Percentiles rank a stretch among this genome's conserved stretches.
Evolutionary conservation across 2,888 invertebrate genomes (phyloP).

Genomic region (Petrolisthes cinctipes): DNA sequence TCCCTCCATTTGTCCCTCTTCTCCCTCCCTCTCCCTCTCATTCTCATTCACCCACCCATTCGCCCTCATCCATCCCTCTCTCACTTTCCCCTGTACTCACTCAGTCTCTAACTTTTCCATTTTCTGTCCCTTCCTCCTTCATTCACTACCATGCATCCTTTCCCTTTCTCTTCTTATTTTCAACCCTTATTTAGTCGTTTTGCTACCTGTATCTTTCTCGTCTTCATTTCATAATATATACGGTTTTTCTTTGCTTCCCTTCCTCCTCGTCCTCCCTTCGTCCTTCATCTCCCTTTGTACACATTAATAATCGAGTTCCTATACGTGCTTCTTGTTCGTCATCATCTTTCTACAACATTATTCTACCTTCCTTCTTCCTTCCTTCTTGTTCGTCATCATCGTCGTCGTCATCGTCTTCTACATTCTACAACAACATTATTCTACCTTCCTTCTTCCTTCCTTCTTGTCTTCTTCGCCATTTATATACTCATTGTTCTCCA

Average conservation of each 20-base stretch:
- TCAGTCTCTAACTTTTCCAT: too few relatives aligned
- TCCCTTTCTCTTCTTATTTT: not conserved
- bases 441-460: too few relatives aligned
- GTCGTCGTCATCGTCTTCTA: too few relatives aligned
- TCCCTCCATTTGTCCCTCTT: not conserved
- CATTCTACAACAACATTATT: too few relatives aligned
- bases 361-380: not conserved
- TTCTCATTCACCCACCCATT: not conserved
- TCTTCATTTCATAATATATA: not conserved
- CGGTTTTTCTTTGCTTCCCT: too few relatives aligned
- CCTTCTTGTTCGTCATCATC: too few relatives aligned
- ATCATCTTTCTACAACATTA: not conserved
- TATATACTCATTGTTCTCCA: not conserved
- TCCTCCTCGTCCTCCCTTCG: not conserved
- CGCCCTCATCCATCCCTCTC: too few relatives aligned
- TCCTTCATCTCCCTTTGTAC: not conserved
- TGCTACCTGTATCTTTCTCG: slow-evolving; percentile 11
- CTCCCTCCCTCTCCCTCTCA: not conserved
- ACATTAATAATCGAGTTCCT: too few relatives aligned
- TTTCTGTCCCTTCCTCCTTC: not conserved
- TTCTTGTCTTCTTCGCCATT: not conserved
- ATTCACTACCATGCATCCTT: not conserved
- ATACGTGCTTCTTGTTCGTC: not conserved
- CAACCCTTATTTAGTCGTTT: not conserved
- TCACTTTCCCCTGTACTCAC: too few relatives aligned